phyloP scores from a whole-genome alignment of 2,113 vertebrate species.

The Oryzias javanicus region DNA sequence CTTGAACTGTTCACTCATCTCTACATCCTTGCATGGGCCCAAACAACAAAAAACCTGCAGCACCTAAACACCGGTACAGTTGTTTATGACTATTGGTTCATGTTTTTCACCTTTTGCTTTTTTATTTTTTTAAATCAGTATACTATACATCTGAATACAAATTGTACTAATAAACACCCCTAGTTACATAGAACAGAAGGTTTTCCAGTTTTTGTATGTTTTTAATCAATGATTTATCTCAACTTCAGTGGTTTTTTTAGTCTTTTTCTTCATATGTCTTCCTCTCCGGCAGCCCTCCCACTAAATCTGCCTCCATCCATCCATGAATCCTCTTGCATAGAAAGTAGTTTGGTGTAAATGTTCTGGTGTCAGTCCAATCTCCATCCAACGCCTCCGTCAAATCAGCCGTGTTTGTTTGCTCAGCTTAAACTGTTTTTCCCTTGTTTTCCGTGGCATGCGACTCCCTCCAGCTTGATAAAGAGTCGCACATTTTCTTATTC shows the following conservation, averaged over 20 bases:
- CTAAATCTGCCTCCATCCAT: constrained; percentile 52
- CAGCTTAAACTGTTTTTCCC: constrained; percentile 76
- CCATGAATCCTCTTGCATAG: constrained; percentile 70
- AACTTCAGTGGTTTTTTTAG: constrained; percentile 38
- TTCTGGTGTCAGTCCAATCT: constrained; percentile 65
- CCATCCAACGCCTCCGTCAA: constrained; percentile 53
- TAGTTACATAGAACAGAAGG: too few species aligned
- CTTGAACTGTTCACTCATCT: too few species aligned
- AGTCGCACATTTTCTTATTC: constrained; percentile 43
- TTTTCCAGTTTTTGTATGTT: too few species aligned
- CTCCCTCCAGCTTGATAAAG: constrained; percentile 62
- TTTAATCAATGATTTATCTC: too few species aligned
- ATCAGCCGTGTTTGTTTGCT: constrained; percentile 77
- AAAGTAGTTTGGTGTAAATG: constrained; percentile 73
- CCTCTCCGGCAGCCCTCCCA: constrained; percentile 41
- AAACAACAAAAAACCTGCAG: too few species aligned
- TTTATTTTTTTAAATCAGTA: too few species aligned
- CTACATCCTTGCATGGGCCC: too few species aligned
- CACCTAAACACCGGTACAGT: too few species aligned
- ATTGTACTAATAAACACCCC: too few species aligned
- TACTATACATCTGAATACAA: too few species aligned
- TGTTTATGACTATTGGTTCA: too few species aligned
- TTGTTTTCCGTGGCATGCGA: constrained; percentile 58
- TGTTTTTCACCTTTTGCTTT: too few species aligned
- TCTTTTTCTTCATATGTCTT: constrained; percentile 55